These are phyloP conservation scores for Drosophila putrida DNA, from an alignment of 2,888 invertebrate species.

Conservation along the genomic window DNA sequence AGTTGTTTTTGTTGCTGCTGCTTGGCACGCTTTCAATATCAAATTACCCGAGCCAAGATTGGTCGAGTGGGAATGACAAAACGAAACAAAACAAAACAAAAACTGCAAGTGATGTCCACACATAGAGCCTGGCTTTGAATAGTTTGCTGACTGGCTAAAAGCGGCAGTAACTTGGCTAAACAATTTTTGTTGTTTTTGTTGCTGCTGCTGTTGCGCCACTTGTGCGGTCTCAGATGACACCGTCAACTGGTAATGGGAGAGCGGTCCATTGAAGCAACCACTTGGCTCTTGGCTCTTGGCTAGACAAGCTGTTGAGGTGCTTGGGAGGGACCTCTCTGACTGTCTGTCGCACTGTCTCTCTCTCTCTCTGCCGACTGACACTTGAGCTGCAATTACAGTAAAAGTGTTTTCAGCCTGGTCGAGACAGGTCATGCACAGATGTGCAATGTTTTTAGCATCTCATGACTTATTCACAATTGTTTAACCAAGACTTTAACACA, in stretches of 20 bases:
- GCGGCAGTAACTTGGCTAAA: constrained; percentile 48
- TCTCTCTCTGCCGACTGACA: constrained; percentile 34
- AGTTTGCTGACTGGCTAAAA: constrained; percentile 46
- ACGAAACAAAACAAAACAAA: constrained; percentile 39
- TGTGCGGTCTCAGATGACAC: constrained; percentile 66
- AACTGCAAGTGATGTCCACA: constrained; percentile 43
- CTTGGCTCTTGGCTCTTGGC: constrained; percentile 24
- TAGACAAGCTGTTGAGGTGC: constrained; percentile 43
- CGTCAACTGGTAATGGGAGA: background rate
- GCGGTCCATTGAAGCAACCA: constrained; percentile 19
- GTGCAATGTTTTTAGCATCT: constrained; percentile 4
- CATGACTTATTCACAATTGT: constrained; percentile 8
- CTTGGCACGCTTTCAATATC: constrained; percentile 79
- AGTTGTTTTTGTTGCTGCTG: constrained; percentile 10
- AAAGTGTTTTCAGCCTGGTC: constrained; percentile 37
- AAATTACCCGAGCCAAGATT: constrained; percentile 67
- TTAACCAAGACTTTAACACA: constrained; percentile 7
- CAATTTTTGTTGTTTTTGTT: constrained; percentile 25
- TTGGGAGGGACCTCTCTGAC: constrained; percentile 31
- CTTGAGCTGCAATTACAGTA: constrained; percentile 55
- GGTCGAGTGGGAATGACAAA: constrained; percentile 63
- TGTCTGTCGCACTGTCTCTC: constrained; percentile 20
- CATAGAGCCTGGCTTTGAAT: constrained; percentile 28
- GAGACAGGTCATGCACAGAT: constrained; percentile 1
- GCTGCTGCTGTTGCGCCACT: constrained; percentile 59